Evolutionary conservation across 2,113 vertebrate genomes (phyloP).

Genomic region (Eulemur macaco): DNA sequence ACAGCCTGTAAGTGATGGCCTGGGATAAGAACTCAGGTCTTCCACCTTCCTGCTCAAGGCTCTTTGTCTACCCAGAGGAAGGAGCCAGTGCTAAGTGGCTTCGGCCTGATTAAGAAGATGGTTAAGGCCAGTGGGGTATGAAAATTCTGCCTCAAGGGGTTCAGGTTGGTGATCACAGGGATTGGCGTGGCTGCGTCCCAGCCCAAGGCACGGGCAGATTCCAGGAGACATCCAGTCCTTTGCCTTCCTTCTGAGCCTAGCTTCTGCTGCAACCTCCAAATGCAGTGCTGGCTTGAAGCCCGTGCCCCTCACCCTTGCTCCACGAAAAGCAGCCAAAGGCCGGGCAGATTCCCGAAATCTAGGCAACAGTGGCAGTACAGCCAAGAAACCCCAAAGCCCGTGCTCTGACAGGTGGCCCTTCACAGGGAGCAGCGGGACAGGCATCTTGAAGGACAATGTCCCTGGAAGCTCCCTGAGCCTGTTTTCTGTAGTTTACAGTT

Average conservation of each 20-base stretch:
- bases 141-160: neutral
- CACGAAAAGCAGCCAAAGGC: neutral
- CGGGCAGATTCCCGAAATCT: neutral
- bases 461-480: neutral
- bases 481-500: conserved; percentile 73
- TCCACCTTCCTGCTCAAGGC: neutral
- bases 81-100: neutral
- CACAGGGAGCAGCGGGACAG: neutral
- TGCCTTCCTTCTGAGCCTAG: neutral
- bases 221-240: neutral
- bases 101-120: neutral
- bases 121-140: neutral
- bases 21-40: neutral
- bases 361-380: neutral
- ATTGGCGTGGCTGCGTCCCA: neutral
- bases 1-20: neutral
- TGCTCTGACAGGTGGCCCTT: neutral
- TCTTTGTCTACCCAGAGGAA: neutral
- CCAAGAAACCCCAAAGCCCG: neutral
- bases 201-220: neutral
- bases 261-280: neutral
- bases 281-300: neutral
- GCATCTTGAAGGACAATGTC: neutral
- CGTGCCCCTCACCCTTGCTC: neutral
- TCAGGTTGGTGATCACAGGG: neutral